Evolutionary conservation across 2,113 vertebrate genomes (phyloP).

Genomic region (Hippocampus mohnikei): DNA sequence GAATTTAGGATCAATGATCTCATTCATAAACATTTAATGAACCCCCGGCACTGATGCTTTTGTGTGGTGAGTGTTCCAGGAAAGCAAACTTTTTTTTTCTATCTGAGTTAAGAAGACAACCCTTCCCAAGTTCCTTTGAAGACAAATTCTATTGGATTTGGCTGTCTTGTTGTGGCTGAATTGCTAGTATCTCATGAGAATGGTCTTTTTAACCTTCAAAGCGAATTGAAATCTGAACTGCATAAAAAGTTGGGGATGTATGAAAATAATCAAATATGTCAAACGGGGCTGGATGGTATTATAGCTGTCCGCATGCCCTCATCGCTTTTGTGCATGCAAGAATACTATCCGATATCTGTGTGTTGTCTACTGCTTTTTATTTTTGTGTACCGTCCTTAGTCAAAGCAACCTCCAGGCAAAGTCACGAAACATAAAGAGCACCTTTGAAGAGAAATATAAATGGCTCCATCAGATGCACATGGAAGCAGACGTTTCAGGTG

Average conservation of each 20-base stretch:
- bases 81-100: slow-evolving; percentile 46
- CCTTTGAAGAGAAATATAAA: slow-evolving; percentile 60
- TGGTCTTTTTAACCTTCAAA: not conserved
- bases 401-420: slow-evolving; percentile 29
- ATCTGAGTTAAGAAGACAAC: slow-evolving; percentile 44
- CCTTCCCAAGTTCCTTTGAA: slow-evolving; percentile 50
- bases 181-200: slow-evolving; percentile 49
- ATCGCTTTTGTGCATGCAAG: not conserved
- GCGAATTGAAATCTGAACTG: not conserved
- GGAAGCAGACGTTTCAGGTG: slow-evolving; percentile 78
- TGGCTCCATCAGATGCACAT: slow-evolving; percentile 70
- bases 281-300: slow-evolving; percentile 9
- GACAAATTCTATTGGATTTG: slow-evolving; percentile 60
- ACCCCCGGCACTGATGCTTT: slow-evolving; percentile 27
- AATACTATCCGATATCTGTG: not conserved
- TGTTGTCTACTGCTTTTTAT: slow-evolving; percentile 3
- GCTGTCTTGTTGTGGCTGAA: slow-evolving; percentile 51
- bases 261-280: slow-evolving; percentile 19
- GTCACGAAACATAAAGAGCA: slow-evolving; percentile 33
- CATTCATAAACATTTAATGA: slow-evolving; percentile 38
- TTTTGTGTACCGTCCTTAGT: slow-evolving; percentile 18
- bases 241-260: slow-evolving; percentile 17
- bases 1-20: slow-evolving; percentile 37
- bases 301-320: not conserved
- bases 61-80: slow-evolving; percentile 48